These are phyloP conservation scores for Polyommatus iphigenia DNA, from an alignment of 2,888 invertebrate genomes.

Conservation along the genomic window DNA sequence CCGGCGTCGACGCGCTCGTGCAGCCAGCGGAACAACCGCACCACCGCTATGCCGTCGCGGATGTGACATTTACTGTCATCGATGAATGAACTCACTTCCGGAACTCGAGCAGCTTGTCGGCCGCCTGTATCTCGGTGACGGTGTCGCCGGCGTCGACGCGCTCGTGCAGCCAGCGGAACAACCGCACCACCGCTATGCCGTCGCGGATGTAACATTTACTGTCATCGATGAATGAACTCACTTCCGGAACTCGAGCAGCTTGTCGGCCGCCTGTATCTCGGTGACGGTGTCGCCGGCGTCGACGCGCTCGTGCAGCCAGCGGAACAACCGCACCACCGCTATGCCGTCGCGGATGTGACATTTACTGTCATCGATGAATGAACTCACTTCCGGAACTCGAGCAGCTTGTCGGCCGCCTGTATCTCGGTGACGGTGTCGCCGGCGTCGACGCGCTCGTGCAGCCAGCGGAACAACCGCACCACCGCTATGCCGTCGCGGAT, in stretches of 20 bases:
- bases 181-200: slow-evolving; percentile 90
- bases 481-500: slow-evolving; percentile 84
- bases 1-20: slow-evolving; percentile 77
- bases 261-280: slow-evolving; percentile 86
- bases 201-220: no score
- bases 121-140: slow-evolving; percentile 87
- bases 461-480: slow-evolving; percentile 90
- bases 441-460: slow-evolving; percentile 80
- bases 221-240: slow-evolving; percentile 43
- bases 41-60: slow-evolving; percentile 90
- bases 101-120: slow-evolving; percentile 85
- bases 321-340: slow-evolving; percentile 90
- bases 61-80: slow-evolving; percentile 53
- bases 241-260: slow-evolving; percentile 85
- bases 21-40: slow-evolving; percentile 91
- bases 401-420: slow-evolving; percentile 84
- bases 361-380: no score
- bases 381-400: slow-evolving; percentile 82
- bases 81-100: slow-evolving; percentile 66
- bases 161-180: slow-evolving; percentile 89
- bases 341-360: slow-evolving; percentile 69
- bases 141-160: slow-evolving; percentile 62
- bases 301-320: slow-evolving; percentile 86
- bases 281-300: slow-evolving; percentile 75
- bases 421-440: slow-evolving; percentile 83